Base-by-base conservation (phyloP, 2,888 invertebrate genomes). In the Trichopria drosophilae region DNA sequence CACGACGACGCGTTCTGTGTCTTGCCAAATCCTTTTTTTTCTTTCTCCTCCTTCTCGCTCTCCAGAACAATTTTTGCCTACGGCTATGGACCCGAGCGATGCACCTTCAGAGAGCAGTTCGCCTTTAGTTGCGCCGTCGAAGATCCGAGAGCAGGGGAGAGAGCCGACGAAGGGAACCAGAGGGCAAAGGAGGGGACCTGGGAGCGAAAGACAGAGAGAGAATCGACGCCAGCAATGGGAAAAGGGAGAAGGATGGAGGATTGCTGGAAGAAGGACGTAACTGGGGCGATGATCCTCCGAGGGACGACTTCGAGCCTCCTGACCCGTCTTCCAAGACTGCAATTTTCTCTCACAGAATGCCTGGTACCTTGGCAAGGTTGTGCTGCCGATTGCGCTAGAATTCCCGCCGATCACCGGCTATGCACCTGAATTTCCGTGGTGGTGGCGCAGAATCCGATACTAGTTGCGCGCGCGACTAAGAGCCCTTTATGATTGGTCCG, bases 201-300 rank as follows among this genome's bases (percentile, higher is more conserved):
- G 18, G 9, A 34, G 43, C 18, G 13, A 32, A 28, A 39, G 28
- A 18, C 5, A 6, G 10, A 32, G 35, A 44, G 41, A 24, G 36
- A 37, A 16, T 41, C n/a, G 16, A 28, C 2, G 40, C 10, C 15
- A 13, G 34, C 19, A 18, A 22, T 24, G n/a, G 23, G 32, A n/a
- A 20, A 12, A 28, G 10, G 26, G 15, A 36, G 13, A 22, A 41
- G 26, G 28, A 35, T 32, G 40, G 57, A 51, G 53, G 55, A 60
- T 65, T 66, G 58, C 64, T 61, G 60, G 60, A 63, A 65, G 65
- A 67, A 64, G 67, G 68, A 65, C 66, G 68, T 66, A 68, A 69
- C 67, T 68, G 62, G 68, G 68, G 61, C 69, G 67, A 69, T 67
- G 69, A 69, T 69, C 66, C 65, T 67, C 57, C 42, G 56, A 55